Evolutionary conservation across 2,888 invertebrate species (phyloP).

Genomic region (Tenthredo scrophulariae): DNA sequence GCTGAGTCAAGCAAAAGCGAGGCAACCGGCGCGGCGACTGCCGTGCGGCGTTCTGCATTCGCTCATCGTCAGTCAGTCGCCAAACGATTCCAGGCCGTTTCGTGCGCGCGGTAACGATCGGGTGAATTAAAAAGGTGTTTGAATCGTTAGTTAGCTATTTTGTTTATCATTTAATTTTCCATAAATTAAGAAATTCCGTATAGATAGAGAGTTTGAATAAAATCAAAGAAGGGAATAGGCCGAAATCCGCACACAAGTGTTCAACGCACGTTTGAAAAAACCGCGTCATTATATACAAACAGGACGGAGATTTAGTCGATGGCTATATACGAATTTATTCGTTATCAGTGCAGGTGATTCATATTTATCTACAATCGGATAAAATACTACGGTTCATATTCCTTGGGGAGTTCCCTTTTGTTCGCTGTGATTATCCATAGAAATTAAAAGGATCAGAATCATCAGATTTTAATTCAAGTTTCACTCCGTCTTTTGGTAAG

Average conservation of each 20-base stretch:
- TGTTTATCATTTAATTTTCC: neutral
- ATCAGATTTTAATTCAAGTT: neutral
- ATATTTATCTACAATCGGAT: neutral
- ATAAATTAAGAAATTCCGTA: neutral
- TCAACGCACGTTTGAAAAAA: neutral
- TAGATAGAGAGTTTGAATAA: neutral
- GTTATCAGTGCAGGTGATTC: constrained; percentile 23
- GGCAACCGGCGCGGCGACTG: constrained; percentile 52
- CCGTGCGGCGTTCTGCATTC: constrained; percentile 52
- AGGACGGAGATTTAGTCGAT: neutral
- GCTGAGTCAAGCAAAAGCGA: constrained; percentile 54
- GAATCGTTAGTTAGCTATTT: neutral
- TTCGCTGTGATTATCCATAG: neutral
- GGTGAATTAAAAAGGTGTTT: neutral
- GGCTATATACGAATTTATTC: neutral
- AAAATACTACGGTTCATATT: neutral
- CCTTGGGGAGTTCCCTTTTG: neutral
- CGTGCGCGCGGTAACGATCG: constrained; percentile 28
- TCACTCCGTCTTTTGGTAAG: neutral
- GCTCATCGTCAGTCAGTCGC: constrained; percentile 48
- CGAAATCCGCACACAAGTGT: neutral
- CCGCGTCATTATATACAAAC: neutral
- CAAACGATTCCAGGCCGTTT: constrained; percentile 49
- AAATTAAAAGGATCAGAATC: constrained; percentile 2
- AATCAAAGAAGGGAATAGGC: neutral